Conservation (phyloP, 2,113 vertebrate genomes). For the Anoplopoma fimbria region DNA sequence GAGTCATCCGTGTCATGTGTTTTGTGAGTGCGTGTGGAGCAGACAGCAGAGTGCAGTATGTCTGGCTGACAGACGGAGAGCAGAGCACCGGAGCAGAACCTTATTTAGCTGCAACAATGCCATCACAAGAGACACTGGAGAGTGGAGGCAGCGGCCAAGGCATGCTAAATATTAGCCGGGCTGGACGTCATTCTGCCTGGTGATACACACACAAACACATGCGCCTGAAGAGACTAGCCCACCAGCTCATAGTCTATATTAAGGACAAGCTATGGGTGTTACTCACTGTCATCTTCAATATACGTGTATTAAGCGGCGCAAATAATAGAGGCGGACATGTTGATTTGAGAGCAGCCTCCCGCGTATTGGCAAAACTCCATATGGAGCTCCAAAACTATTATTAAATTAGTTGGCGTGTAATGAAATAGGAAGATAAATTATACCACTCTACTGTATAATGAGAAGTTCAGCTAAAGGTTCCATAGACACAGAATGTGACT, state of each 20-base stretch:
- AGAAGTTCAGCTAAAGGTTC: not conserved
- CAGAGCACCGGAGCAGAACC: constrained; percentile 50
- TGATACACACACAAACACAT: constrained; percentile 58
- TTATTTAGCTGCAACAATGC: constrained; percentile 76
- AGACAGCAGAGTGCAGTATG: constrained; percentile 46
- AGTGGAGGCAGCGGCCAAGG: constrained; percentile 62
- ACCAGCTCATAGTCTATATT: constrained; percentile 72
- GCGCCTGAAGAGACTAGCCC: constrained; percentile 42
- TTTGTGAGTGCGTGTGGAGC: constrained; percentile 19
- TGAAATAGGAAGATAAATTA: not conserved
- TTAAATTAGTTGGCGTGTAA: not conserved
- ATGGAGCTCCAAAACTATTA: not conserved
- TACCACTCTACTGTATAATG: not conserved
- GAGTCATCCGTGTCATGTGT: constrained; percentile 9
- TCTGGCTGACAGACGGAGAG: constrained; percentile 43
- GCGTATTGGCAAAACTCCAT: constrained; percentile 1
- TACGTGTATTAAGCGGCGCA: constrained; percentile 7
- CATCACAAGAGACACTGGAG: constrained; percentile 64
- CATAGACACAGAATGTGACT: not conserved
- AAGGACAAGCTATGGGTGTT: constrained; percentile 43
- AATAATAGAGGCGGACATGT: constrained; percentile 1
- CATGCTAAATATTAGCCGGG: constrained; percentile 74
- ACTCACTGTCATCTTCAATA: constrained; percentile 52
- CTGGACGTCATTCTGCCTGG: constrained; percentile 69
- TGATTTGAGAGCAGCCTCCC: not conserved